Conservation (phyloP, 2,113 vertebrate genomes). For the Cisticola juncidis region DNA sequence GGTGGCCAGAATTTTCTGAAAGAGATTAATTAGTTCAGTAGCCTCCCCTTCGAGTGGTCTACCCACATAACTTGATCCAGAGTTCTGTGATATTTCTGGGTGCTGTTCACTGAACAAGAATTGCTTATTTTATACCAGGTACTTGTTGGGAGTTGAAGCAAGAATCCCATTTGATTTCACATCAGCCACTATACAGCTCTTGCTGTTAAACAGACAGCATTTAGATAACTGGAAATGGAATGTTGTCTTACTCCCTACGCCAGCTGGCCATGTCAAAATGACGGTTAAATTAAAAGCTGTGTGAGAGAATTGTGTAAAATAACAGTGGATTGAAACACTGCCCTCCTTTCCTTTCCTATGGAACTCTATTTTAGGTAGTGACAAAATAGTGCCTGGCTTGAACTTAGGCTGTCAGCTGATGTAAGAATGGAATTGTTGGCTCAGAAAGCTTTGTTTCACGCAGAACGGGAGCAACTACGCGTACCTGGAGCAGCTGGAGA, state of each 20-base stretch:
- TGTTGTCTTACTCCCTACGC: background rate
- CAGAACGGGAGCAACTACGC: conserved; percentile 90
- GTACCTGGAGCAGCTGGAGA: conserved; percentile 95
- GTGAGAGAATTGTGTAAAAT: background rate
- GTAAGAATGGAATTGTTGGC: accelerated
- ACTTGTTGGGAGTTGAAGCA: background rate
- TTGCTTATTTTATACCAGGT: background rate
- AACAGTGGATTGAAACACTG: background rate
- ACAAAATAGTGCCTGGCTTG: background rate
- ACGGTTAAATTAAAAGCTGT: background rate
- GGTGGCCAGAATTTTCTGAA: background rate
- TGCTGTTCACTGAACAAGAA: background rate
- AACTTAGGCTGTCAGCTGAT: background rate
- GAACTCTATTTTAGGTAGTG: background rate
- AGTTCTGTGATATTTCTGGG: background rate
- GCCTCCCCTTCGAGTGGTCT: background rate
- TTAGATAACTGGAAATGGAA: background rate
- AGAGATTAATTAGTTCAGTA: background rate
- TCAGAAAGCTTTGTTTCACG: background rate
- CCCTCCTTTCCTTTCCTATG: background rate
- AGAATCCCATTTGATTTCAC: background rate
- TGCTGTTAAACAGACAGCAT: background rate
- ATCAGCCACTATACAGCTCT: background rate
- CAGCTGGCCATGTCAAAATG: background rate
- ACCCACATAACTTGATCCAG: background rate